A percentile compares a stretch with the other conserved stretches of the same genome.
Evolutionary conservation across 2,113 vertebrate species (phyloP).

Genomic region (Acrocephalus arundinaceus): DNA sequence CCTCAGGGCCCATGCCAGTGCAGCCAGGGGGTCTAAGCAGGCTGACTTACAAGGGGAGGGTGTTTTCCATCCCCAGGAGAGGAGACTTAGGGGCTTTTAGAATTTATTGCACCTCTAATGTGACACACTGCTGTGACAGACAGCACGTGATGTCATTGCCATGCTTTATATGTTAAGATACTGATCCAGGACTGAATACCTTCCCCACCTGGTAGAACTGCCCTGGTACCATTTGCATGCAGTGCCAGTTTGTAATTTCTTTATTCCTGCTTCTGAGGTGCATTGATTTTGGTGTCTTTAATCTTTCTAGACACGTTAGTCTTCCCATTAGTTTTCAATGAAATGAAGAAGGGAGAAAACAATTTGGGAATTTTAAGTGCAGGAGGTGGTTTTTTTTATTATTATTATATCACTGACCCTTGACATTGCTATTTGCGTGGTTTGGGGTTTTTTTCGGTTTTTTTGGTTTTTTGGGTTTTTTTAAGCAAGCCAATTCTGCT

Average conservation of each 20-base stretch:
- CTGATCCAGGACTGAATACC: not conserved
- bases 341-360: not conserved
- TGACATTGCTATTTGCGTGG: not conserved
- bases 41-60: fast-evolving
- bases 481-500: not conserved
- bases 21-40: not conserved
- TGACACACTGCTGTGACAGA: not conserved
- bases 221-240: not conserved
- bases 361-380: not conserved
- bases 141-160: not conserved
- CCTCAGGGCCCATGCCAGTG: no score
- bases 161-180: not conserved
- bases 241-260: not conserved
- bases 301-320: not conserved
- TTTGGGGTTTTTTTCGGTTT: not conserved
- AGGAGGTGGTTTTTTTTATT: not conserved
- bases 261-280: not conserved
- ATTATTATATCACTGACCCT: not conserved
- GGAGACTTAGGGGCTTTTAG: not conserved
- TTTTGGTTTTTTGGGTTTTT: not conserved
- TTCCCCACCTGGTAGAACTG: not conserved
- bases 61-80: not conserved
- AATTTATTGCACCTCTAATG: not conserved
- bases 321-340: not conserved
- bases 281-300: not conserved